Evolutionary conservation across 2,888 invertebrate species (phyloP), one percentile per base, ranked within the genome.

Genomic region (Toxonevra muliebris): DNA sequence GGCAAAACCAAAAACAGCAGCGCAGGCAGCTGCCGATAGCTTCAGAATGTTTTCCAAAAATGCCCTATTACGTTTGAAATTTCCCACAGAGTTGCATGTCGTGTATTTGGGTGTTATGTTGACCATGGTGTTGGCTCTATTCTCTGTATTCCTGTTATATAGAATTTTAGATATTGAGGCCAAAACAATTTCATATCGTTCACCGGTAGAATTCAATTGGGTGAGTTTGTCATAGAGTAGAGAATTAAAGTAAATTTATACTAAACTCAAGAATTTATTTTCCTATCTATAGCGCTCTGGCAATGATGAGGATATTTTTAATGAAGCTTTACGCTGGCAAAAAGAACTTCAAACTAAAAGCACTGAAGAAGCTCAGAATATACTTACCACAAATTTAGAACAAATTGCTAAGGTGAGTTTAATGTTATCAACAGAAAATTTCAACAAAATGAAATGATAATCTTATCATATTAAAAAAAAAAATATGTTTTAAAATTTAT

Each of bases 381-480:
- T 91, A 86, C 88, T 94, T 71, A 90, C 91, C 78, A 89, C 90
- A 73, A 93, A 94, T 87, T 88, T 94, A 75, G 88, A 93, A 84
- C 90, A 94, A 85, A 92, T 94, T 77, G 90, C 92, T 70, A 93
- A 92, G 90, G 94, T 92, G 84, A 81, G 79, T 66, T 17, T 2
- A 30, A 30, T 30, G 30, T 7, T 30, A 30, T 30, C 30, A 30
- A 30, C 30, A 30, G 7, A 30, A 30, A 4, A 30, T 30, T 30
- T 30, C 7, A 30, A 30, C 30, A 4, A 30, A 30, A 30, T 7
- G 7, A 30, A 30, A 30, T 30, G 3, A 30, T 30, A 30, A 30
- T 30, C 30, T 30, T 30, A 30, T 30, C 30, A 2, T 30, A 30
- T 30, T 30, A 7, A 2, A 30, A n/a, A n/a, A n/a, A n/a, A n/a